Conservation (phyloP, 2,888 invertebrate species). For the Pseudeuparius sepicola region DNA sequence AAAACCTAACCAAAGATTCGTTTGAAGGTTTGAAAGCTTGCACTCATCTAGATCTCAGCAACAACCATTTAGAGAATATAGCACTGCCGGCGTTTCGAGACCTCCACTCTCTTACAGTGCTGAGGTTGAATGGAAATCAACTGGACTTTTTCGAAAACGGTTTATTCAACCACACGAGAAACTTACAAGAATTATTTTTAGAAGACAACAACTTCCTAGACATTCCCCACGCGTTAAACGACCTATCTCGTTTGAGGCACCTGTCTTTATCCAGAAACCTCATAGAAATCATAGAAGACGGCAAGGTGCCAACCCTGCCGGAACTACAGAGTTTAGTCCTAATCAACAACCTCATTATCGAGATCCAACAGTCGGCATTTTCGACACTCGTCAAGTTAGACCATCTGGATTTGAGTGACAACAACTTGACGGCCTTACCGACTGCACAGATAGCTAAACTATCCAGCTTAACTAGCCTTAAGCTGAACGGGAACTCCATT, state of each 20-base stretch:
- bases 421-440: conserved; percentile 69
- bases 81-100: conserved; percentile 69
- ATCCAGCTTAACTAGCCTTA: conserved; percentile 63
- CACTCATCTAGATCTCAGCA: conserved; percentile 59
- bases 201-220: conserved; percentile 72
- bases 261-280: conserved; percentile 73
- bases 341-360: conserved; percentile 66
- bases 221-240: conserved; percentile 56
- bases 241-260: conserved; percentile 56
- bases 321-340: conserved; percentile 61
- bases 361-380: conserved; percentile 61
- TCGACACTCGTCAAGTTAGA: conserved; percentile 64
- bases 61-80: conserved; percentile 66
- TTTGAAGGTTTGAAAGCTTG: conserved; percentile 63
- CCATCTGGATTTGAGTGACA: conserved; percentile 67
- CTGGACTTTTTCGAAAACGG: conserved; percentile 63
- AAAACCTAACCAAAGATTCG: conserved; percentile 61
- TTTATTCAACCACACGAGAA: conserved; percentile 57
- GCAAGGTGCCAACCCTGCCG: conserved; percentile 62
- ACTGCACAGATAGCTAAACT: conserved; percentile 67
- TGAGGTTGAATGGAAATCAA: conserved; percentile 68
- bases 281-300: conserved; percentile 59
- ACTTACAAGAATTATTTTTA: conserved; percentile 63
- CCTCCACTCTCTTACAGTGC: conserved; percentile 58
- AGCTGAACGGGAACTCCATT: conserved; percentile 72